A percentile compares a stretch with the other conserved stretches of the same genome.
Conservation (phyloP, 2,113 vertebrate species). For the Arvicanthis niloticus region DNA sequence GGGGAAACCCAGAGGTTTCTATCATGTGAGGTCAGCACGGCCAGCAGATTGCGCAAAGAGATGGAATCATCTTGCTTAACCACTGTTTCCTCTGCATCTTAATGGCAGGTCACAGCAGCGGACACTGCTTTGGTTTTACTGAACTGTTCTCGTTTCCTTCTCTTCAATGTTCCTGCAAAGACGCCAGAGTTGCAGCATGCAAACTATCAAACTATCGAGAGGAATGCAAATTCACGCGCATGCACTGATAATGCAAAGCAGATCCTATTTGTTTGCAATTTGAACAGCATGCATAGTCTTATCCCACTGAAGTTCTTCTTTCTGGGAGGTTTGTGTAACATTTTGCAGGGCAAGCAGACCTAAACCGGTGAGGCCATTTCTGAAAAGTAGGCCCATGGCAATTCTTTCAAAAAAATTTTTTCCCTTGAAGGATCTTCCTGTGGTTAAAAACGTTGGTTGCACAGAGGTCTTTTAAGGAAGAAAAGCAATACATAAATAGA, state of each 20-base stretch:
- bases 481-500: conserved; percentile 57
- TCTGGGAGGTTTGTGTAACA: conserved; percentile 10
- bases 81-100: not conserved
- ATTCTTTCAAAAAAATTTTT: conserved; percentile 49
- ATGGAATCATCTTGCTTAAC: not conserved
- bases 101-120: not conserved
- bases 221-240: conserved; percentile 53
- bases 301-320: not conserved
- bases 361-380: conserved; percentile 3
- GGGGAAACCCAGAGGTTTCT: conserved; percentile 41
- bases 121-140: not conserved
- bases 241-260: conserved; percentile 1
- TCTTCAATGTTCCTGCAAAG: conserved; percentile 34
- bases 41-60: not conserved
- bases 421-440: conserved; percentile 41
- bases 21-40: not conserved
- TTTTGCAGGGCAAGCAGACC: conserved; percentile 10
- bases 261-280: not conserved
- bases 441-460: conserved; percentile 46
- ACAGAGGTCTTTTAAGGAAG: conserved; percentile 62
- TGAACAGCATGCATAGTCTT: not conserved
- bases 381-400: conserved; percentile 36
- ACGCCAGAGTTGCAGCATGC: not conserved
- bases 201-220: conserved; percentile 51
- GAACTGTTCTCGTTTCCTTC: not conserved